These are phyloP conservation scores for Aplocera efformata DNA, from an alignment of 2,888 invertebrate species.

Conservation along the genomic window DNA sequence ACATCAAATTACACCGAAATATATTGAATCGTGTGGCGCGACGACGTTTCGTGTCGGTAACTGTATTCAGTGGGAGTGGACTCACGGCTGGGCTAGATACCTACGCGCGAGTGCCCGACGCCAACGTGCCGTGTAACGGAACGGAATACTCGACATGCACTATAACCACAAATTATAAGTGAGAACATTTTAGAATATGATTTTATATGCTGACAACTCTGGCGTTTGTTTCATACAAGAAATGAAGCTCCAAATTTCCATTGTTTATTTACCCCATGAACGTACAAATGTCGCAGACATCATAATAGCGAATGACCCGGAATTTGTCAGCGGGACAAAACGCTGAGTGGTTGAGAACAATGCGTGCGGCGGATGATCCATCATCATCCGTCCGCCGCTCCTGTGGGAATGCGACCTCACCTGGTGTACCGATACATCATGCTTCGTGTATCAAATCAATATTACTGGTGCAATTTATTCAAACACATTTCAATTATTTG, in stretches of 20 bases:
- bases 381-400: conserved; percentile 67
- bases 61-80: conserved; percentile 56
- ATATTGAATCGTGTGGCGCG: conserved; percentile 77
- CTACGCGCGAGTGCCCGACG: conserved; percentile 57
- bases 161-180: conserved; percentile 79
- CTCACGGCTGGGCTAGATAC: conserved; percentile 29
- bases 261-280: conserved; percentile 20
- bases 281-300: conserved; percentile 24
- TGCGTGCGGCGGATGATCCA: conserved; percentile 61
- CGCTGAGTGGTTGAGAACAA: conserved; percentile 58
- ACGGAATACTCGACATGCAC: conserved; percentile 76
- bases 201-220: conserved; percentile 62
- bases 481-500: conserved; percentile 28
- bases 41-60: conserved; percentile 73
- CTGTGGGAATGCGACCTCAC: conserved; percentile 68
- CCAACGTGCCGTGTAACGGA: conserved; percentile 72
- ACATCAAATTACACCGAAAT: conserved; percentile 79
- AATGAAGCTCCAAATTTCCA: conserved; percentile 2
- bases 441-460: conserved; percentile 24
- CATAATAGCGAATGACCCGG: conserved; percentile 53
- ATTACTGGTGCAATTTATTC: conserved; percentile 43
- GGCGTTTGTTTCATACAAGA: conserved; percentile 14
- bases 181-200: conserved; percentile 74
- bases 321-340: conserved; percentile 71
- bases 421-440: conserved; percentile 68